These are phyloP conservation scores for Sterrhoptilus dennistouni DNA, from an alignment of 2,113 vertebrate genomes.

Conservation along the genomic window DNA sequence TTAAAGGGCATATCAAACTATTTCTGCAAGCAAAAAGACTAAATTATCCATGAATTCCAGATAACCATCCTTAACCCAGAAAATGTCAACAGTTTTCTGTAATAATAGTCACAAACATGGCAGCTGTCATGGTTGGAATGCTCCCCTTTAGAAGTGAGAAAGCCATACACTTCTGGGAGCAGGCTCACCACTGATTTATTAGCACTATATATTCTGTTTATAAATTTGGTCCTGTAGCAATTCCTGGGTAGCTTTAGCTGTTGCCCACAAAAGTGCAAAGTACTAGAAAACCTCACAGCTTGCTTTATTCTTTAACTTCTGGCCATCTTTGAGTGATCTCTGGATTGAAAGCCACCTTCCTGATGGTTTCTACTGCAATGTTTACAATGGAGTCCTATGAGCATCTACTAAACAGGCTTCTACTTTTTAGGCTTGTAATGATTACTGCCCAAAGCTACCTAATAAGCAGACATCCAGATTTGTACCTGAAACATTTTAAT, in stretches of 20 bases:
- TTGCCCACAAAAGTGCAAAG: background rate
- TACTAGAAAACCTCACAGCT: background rate
- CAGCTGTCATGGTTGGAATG: background rate
- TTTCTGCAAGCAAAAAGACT: constrained; percentile 51
- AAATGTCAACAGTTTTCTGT: constrained; percentile 34
- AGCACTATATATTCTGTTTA: background rate
- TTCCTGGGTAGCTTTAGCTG: background rate
- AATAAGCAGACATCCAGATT: background rate
- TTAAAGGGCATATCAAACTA: constrained; percentile 52
- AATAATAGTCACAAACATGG: background rate
- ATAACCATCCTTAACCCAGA: constrained; percentile 21
- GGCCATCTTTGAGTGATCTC: background rate
- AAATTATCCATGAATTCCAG: constrained; percentile 58
- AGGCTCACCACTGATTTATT: background rate
- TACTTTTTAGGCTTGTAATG: background rate
- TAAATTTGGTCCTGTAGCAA: background rate
- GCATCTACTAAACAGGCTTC: background rate
- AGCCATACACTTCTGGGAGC: background rate
- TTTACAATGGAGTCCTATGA: background rate
- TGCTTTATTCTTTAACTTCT: background rate
- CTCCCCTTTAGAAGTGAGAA: background rate
- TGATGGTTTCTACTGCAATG: background rate
- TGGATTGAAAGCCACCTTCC: background rate
- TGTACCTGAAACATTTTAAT: background rate
- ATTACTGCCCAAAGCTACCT: background rate